Base-by-base conservation (phyloP, 37 sponge, comb jelly and placozoan genomes). In the Halisarca cf. caerulea region DNA sequence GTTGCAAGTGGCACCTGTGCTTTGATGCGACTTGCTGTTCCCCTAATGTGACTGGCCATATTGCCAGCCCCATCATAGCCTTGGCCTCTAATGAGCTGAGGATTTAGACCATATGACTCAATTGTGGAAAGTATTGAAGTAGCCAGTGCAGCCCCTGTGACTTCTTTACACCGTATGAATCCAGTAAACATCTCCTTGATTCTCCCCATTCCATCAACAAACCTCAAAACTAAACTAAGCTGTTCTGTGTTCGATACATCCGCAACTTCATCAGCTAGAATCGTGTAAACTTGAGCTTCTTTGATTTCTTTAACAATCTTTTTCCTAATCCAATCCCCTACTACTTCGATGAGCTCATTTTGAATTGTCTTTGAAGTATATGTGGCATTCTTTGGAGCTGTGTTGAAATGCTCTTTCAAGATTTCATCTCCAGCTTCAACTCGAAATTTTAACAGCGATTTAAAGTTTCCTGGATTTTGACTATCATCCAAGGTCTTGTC, bases 381-480 rank as follows among this genome's bases (percentile, higher is more conserved):
- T n/a, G n/a, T n/a, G n/a, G n/a, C n/a, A n/a, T n/a, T n/a, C n/a
- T n/a, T n/a, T n/a, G n/a, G 35, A 30, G 11, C 66, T 43, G 14
- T 38, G 21, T 39, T 3, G 23, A 82, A 47, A 59, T 82, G 33
- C 14, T 61, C 82, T 14, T 38, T 43, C 17, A 82, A 43, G 27
- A 53, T 44, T 11, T n/a, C 5, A 39, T 82, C 82, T 5, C 82
- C 66, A 60, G 42, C 36, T 61, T 61, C 17, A 20, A 60, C 82
- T 30, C 64, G 18, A 25, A 59, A 82, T 28, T 60, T 54, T 5
- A 60, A 28, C 11, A 82, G 42, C 18, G 66, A 62, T 20, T 61
- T 9, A 34, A 82, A 83, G 70, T 83, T 83, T 37, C 84, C 84
- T 41, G 42, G 55, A 66, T 83, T 83, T n/a, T n/a, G n/a, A n/a